These are phyloP conservation scores for Donacobius atricapilla DNA, from an alignment of 2,113 vertebrate genomes.

Conservation along the genomic window DNA sequence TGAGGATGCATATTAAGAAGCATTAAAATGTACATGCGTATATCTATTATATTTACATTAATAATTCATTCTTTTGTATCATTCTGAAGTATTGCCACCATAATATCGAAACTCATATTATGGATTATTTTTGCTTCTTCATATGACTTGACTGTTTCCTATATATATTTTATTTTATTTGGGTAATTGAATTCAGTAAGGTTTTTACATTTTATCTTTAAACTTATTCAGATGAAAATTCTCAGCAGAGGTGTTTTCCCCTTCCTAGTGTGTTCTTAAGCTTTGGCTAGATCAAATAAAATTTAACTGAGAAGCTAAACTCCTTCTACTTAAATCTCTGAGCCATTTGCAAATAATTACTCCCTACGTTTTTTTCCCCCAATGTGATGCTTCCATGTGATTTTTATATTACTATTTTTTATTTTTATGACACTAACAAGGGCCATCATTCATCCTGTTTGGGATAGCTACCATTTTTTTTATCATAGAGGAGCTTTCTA, in stretches of 20 bases:
- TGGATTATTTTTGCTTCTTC: neutral
- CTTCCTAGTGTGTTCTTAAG: neutral
- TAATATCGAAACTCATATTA: neutral
- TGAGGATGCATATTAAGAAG: neutral
- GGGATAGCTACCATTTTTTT: neutral
- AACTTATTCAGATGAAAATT: neutral
- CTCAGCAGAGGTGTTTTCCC: neutral
- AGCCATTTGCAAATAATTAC: neutral
- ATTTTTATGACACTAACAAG: neutral
- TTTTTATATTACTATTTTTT: neutral
- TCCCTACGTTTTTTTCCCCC: neutral
- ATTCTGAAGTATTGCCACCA: neutral
- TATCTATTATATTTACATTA: neutral
- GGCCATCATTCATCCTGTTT: neutral
- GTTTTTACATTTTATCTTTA: neutral
- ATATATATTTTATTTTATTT: neutral
- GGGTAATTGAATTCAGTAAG: neutral
- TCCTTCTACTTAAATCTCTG: neutral
- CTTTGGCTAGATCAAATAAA: neutral
- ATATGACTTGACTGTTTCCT: neutral
- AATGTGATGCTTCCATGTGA: neutral
- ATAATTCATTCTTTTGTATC: neutral
- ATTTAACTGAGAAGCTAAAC: neutral
- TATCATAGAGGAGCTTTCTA: neutral
- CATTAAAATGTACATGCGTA: neutral